A percentile compares a stretch with the other conserved stretches of the same genome.
Evolutionary conservation across 2,113 vertebrate species (phyloP).

Genomic region (Oreochromis niloticus): DNA sequence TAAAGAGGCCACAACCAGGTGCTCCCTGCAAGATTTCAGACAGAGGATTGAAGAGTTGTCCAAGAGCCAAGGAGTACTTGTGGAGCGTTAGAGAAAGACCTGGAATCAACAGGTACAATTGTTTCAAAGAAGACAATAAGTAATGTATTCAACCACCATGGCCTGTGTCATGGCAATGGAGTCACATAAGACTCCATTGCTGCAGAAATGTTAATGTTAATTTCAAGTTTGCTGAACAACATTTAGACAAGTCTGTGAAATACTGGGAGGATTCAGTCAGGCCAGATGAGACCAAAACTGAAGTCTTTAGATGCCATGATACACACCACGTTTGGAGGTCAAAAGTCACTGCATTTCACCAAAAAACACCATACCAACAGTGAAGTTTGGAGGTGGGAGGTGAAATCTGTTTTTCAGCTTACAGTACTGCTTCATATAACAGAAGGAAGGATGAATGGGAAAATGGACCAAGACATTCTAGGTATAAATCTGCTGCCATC

Average conservation of each 20-base stretch:
- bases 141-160: not conserved
- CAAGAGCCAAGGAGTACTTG: not conserved
- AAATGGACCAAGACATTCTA: not conserved
- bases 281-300: not conserved
- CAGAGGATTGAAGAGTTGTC: not conserved
- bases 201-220: not conserved
- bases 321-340: not conserved
- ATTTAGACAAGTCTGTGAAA: not conserved
- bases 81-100: not conserved
- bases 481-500: not conserved
- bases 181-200: not conserved
- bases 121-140: not conserved
- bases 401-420: not conserved
- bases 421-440: not conserved
- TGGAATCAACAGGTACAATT: not conserved
- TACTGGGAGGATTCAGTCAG: not conserved
- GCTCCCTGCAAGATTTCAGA: not conserved
- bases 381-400: not conserved
- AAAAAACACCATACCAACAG: not conserved
- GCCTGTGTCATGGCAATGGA: not conserved
- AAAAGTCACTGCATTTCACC: not conserved
- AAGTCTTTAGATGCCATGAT: not conserved
- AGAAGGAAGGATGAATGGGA: not conserved
- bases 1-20: not conserved
- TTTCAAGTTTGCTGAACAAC: not conserved